Base-by-base conservation (phyloP, 2,888 invertebrate genomes). In the Hypselothyrea guttata region DNA sequence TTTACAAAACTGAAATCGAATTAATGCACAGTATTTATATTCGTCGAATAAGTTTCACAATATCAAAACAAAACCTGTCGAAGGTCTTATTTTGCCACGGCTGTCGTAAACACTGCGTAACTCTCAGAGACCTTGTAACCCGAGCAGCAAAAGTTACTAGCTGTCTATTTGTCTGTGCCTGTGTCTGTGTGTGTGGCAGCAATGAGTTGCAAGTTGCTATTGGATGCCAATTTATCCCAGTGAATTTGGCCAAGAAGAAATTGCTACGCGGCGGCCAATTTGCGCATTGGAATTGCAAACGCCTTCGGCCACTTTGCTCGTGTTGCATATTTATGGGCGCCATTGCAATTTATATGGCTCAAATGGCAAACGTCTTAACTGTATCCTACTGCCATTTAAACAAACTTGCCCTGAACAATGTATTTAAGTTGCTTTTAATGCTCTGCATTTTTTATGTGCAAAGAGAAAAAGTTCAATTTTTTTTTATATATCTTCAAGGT, bases 251-350 rank as follows among this genome's bases (percentile, higher is more conserved):
- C 79, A 77, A 52, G 57, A 77, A 52, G 57, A 64, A 60, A 63
- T 53, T 47, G 61, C 22, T 49, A 37, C n/a, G 34, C 16, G 49
- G 45, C 28, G 41, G 52, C 63, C 79, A 79, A 84, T 79, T 79
- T 78, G 65, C 72, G 73, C 77, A 69, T 74, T 57, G 60, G 41
- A 66, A 66, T 53, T 67, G 48, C 61, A 59, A 11, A 27, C 51
- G 35, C 12, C 15, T 40, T 31, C 9, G 42, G 7, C 31, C n/a
- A 13, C 18, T 9, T 15, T 7, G 33, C 59, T 84, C 72, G 58
- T 56, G 48, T 82, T 82, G 72, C 83, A 83, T 78, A 78, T 85
- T 85, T 82, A 84, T 79, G 66, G 79, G 52, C 42, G 51, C 44
- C 37, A 56, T 8, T 51, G 69, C 57, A 65, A 84, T 84, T 78